Evolutionary conservation across 2,888 invertebrate species (phyloP).

Genomic region (Chloroclysta siterata): DNA sequence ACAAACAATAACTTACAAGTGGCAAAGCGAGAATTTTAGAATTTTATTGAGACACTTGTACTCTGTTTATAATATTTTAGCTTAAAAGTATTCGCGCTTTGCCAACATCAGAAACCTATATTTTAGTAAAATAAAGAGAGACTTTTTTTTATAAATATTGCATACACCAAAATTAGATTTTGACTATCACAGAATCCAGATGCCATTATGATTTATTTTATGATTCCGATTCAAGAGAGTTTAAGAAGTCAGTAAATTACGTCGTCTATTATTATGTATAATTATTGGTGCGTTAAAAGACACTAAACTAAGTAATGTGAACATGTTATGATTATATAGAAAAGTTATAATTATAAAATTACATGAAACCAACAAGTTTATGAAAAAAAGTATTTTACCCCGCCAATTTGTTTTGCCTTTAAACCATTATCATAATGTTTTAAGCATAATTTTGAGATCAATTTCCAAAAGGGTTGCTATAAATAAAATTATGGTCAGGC

Average conservation of each 20-base stretch:
- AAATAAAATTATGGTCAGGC: slow-evolving; percentile 29
- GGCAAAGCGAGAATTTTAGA: slow-evolving; percentile 58
- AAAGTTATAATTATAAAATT: slow-evolving; percentile 20
- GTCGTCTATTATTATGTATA: slow-evolving; percentile 26
- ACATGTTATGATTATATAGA: slow-evolving; percentile 25
- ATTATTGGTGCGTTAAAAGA: slow-evolving; percentile 42
- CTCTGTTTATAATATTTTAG: slow-evolving; percentile 6
- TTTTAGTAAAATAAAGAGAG: slow-evolving; percentile 20
- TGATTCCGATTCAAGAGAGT: slow-evolving; percentile 23
- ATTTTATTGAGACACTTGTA: slow-evolving; percentile 15
- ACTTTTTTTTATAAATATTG: slow-evolving; percentile 38
- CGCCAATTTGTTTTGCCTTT: slow-evolving; percentile 16
- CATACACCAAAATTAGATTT: slow-evolving; percentile 64
- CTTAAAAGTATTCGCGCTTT: slow-evolving; percentile 20
- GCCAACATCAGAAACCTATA: slow-evolving; percentile 28
- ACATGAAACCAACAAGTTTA: slow-evolving; percentile 37
- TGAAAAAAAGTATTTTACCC: slow-evolving; percentile 27
- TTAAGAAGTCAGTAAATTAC: slow-evolving; percentile 10
- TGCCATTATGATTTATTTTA: slow-evolving; percentile 27
- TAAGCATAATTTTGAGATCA: slow-evolving; percentile 43
- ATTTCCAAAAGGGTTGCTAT: slow-evolving; percentile 26
- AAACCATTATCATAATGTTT: slow-evolving; percentile 12
- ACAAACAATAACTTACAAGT: slow-evolving; percentile 69
- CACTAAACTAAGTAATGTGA: slow-evolving; percentile 36
- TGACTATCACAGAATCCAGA: slow-evolving; percentile 74